These are phyloP conservation scores for Spatula versicolor DNA, from an alignment of 2,797 vertebrate genomes.

Conservation along the genomic window DNA sequence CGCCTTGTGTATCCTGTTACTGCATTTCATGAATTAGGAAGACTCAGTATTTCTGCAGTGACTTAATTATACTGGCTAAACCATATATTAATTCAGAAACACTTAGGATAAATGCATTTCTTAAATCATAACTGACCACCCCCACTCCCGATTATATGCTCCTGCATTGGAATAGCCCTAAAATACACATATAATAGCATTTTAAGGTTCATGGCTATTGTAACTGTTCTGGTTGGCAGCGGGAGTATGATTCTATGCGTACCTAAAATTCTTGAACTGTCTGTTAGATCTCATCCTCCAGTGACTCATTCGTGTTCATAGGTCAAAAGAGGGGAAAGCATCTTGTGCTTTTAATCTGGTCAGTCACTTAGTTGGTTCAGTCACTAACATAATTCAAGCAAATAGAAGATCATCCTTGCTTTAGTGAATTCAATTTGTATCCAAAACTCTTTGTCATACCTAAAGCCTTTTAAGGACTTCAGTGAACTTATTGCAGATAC, in stretches of 20 bases:
- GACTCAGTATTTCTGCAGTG: neutral
- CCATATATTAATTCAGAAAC: neutral
- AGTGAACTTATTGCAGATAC: conserved; percentile 6
- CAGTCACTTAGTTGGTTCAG: neutral
- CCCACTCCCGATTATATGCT: neutral
- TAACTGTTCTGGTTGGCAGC: neutral
- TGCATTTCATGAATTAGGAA: neutral
- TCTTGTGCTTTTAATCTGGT: neutral
- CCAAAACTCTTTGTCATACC: neutral
- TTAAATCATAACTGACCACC: neutral
- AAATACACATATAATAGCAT: neutral
- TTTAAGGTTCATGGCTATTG: neutral
- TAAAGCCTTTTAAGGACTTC: conserved; percentile 5
- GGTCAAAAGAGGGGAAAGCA: neutral
- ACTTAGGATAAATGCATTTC: neutral
- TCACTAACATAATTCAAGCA: neutral
- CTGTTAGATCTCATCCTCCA: neutral
- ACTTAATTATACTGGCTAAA: neutral
- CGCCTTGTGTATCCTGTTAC: neutral
- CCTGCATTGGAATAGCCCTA: neutral
- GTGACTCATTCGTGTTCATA: neutral
- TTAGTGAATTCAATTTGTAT: neutral
- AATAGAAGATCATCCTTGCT: neutral
- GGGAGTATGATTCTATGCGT: neutral
- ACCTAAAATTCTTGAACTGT: neutral